Evolutionary conservation across 2,888 invertebrate genomes (phyloP).

Genomic region (Theristus sp.): DNA sequence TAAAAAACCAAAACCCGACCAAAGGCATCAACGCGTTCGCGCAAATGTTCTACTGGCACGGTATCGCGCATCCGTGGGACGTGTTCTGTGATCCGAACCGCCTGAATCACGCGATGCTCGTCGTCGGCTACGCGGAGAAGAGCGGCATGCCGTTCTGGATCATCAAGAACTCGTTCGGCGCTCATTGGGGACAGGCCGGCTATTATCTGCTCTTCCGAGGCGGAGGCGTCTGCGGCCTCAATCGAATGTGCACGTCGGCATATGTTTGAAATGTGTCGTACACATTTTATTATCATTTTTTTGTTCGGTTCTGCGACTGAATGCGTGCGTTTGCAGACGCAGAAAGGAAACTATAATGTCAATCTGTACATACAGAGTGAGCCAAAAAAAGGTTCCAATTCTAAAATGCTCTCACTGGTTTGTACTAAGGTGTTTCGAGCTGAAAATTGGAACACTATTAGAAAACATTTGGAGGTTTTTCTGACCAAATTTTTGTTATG

Average conservation of each 20-base stretch:
- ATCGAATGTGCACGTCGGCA: slow-evolving; percentile 71
- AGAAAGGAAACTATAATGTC: too few species aligned
- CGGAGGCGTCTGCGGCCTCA: slow-evolving; percentile 73
- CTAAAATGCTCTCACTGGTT: too few species aligned
- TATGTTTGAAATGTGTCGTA: slow-evolving; percentile 17
- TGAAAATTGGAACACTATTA: too few species aligned
- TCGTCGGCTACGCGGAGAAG: slow-evolving; percentile 25
- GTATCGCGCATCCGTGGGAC: slow-evolving; percentile 26
- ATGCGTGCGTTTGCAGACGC: too few species aligned
- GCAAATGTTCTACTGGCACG: slow-evolving; percentile 28
- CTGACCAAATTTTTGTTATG: too few species aligned
- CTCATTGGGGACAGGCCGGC: slow-evolving; percentile 22
- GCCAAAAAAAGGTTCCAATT: too few species aligned
- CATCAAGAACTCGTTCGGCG: slow-evolving; percentile 26
- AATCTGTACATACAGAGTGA: too few species aligned
- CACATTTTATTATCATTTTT: too few species aligned
- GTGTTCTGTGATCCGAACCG: slow-evolving; percentile 14
- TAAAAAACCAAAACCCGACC: slow-evolving; percentile 2
- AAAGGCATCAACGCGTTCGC: slow-evolving; percentile 26
- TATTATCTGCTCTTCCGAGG: slow-evolving; percentile 17
- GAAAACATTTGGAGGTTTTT: too few species aligned
- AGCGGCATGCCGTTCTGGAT: slow-evolving; percentile 22
- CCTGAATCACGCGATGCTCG: slow-evolving; percentile 25
- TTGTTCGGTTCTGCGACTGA: too few species aligned
- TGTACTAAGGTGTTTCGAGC: too few species aligned